Base-by-base conservation (phyloP, 2,113 vertebrate genomes). In the Pungitius pungitius region DNA sequence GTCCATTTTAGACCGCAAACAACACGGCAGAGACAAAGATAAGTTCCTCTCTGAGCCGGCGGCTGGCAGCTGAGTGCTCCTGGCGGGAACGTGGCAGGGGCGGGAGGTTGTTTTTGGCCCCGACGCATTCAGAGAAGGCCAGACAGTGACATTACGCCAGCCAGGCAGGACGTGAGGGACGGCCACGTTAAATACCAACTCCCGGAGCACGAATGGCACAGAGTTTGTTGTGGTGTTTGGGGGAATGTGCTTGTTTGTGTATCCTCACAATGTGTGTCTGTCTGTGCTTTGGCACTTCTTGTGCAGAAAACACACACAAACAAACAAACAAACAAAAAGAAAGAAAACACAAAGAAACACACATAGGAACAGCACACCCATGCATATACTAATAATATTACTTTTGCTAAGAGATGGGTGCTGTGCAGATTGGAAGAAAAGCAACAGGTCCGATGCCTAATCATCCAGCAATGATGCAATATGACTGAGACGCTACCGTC, bases 141-240 rank as follows among this genome's bases (percentile, higher is more conserved):
- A 92, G 83, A 86, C 85, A 86, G 79, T 90, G 87, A 90, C 89
- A 93, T 90, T 88, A 85, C 61, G 73, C 73, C 80, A 85, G 69
- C 68, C 81, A 82, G 80, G 80, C 79, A 76, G 70, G 63, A 73
- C 89, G 85, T 74, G 2, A 60, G 84, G 82, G 89, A 80, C 9
- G 15, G 61, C 75, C 58, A 63, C 69, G 88, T 83, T 92, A 93
- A 93, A 93, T 91, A 91, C 82, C 89, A 92, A 69, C 86, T 90
- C 87, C 73, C 69, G 49, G 69, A 90, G 89, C 69, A 62, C 82
- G 86, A 89, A 90, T 89, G 83, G 83, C 88, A 90, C 59, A 35
- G 66, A 83, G 70, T 79, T 76, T 85, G 86, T 67, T 67, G 59
- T 68, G 76, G 58, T 62, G 77, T 83, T 82, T 77, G 42, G 64